A percentile compares a stretch with the other conserved stretches of the same genome.
Evolutionary conservation across 2,888 invertebrate species (phyloP).

Genomic region (Fragum sueziense): DNA sequence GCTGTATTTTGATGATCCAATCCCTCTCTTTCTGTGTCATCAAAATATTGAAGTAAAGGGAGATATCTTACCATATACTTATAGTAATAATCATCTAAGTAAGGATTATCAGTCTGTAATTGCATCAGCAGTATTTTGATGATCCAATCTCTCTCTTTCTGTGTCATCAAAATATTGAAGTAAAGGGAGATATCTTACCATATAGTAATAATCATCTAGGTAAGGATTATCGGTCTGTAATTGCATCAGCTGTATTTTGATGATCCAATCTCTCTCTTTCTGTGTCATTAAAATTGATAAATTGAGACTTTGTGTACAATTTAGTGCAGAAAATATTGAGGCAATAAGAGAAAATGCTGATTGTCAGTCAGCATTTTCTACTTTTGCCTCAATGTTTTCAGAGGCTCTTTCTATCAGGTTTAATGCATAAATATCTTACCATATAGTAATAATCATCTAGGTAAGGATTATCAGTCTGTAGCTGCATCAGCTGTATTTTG

Average conservation of each 20-base stretch:
- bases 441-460: constrained; percentile 99
- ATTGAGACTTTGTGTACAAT: too few species aligned
- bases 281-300: constrained; percentile 98
- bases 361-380: too few species aligned
- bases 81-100: constrained; percentile 98
- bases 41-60: too few species aligned
- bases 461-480: constrained; percentile 97
- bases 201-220: constrained; percentile 98
- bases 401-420: too few species aligned
- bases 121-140: constrained; percentile 97
- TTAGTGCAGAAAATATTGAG: too few species aligned
- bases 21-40: constrained; percentile 98
- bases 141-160: constrained; percentile 97
- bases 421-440: too few species aligned
- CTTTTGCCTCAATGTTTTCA: too few species aligned
- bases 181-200: too few species aligned
- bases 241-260: constrained; percentile 96
- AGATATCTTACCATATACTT: too few species aligned
- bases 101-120: constrained; percentile 96
- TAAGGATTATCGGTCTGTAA: constrained; percentile 97
- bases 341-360: too few species aligned
- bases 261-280: constrained; percentile 97
- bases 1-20: constrained; percentile 97
- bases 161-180: too few species aligned
- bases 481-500: constrained; percentile 95